Evolutionary conservation across 2,888 invertebrate genomes (phyloP), one percentile per base, ranked within the genome.

Genomic region (Coelogynopora nodosa): DNA sequence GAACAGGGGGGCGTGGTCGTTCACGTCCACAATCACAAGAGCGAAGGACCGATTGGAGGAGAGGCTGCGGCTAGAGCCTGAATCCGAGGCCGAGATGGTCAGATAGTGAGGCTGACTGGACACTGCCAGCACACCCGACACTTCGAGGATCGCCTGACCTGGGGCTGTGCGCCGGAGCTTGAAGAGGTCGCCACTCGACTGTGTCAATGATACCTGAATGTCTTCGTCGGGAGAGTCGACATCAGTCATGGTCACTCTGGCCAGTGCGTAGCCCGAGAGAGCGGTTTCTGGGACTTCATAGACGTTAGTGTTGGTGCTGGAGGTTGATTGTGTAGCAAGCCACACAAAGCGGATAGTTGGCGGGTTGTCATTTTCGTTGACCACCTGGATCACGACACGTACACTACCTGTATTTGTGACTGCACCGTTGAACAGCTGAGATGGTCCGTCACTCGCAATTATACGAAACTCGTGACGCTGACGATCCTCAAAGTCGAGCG

Each of bases 321-420:
- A 18, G 49, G 49, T 49, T 10, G 18, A 5, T 49, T 5, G 5
- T 74, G 23, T 26, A 26, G 74, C 67, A 0, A 30, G 28, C 85
- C 85, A 85, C 0, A 67, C 28, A 5, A 85, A 26, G 0, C n/a
- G 5, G 30, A 86, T 86, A 10, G 10, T 13, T n/a, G 86, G 86
- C 30, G 86, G 86, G 67, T 86, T 86, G 82, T 86, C 86, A 67
- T 86, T 86, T n/a, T 84, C 82, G 28, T 86, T 82, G 26, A 86
- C 29, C 0, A 86, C 86, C n/a, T 86, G 86, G 10, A 86, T 86
- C n/a, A 67, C 74, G 0, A 85, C 85, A 2, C 31, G 85, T 18
- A 85, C 85, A 18, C 74, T 85, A 28, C 67, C 67, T 26, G 85
- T 85, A 26, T 85, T 67, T 13, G 74, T 74, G 2, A 74, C 74